Evolutionary conservation across 2,797 vertebrate genomes (phyloP), one percentile per base, ranked within the genome.

Genomic region (Acropternis orthonyx): DNA sequence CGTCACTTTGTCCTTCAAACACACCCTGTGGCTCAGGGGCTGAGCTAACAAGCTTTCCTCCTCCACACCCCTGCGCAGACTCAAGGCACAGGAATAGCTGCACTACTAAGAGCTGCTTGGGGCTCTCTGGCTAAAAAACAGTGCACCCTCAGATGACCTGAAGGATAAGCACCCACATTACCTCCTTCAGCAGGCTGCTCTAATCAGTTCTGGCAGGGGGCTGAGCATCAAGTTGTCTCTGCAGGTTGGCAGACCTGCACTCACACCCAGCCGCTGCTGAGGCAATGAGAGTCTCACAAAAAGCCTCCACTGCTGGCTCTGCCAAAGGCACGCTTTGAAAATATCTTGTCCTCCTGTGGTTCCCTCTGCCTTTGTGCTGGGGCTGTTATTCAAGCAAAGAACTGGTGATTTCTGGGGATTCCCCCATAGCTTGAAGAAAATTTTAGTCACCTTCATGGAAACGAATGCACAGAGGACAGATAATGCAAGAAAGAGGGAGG

Each of bases 1-100:
- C 4, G 4, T 34, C 1, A 1, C 39, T 24, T 74, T 79, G 59
- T 26, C 48, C 44, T 82, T 78, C 79, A 85, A 59, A 71, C 0
- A 2, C 9, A n/a, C 6, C 16, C 32, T 0, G 0, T 1, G 7
- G 71, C 52, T 71, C 52, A 69, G 44, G 10, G 22, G 7, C 37
- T 82, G 26, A 59, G 56, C 49, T 82, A 55, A 84, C 34, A 87
- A 85, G 83, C 20, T 89, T 90, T 85, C 30, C 28, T 87, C 44
- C 56, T 54, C 71, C 52, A 30, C 26, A 44, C 2, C 12, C 46
- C 52, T 43, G 58, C 0, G 36, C 46, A 92, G 36, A 94, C 46
- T 13, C 43, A 56, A 52, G 6, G 5, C 26, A 76, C 71, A 41
- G 62, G 71, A 89, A 72, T 14, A 90, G 36, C 58, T 71, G n/a